phyloP scores from a whole-genome alignment of 2,113 vertebrate genomes.

The Taxidea taxus region DNA sequence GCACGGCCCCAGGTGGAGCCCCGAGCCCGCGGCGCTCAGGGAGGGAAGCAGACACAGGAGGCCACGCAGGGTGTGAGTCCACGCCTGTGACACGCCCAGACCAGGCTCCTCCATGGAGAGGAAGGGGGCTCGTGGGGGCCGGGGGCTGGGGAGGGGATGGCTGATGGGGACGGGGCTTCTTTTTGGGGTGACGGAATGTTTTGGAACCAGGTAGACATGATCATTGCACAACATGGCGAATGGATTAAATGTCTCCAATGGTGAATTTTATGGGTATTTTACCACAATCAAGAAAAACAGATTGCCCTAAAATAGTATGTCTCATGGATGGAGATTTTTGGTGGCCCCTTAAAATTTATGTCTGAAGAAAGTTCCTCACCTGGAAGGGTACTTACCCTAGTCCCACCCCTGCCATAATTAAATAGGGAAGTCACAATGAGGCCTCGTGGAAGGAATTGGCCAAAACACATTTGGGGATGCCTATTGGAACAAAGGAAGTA shows the following conservation, averaged over 20 bases:
- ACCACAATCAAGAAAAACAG: neutral
- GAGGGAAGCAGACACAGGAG: neutral
- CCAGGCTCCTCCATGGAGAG: neutral
- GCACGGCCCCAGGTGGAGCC: fast-evolving
- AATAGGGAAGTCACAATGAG: neutral
- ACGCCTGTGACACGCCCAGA: neutral
- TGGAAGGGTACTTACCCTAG: neutral
- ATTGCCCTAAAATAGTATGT: neutral
- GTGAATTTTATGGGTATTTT: neutral
- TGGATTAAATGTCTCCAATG: neutral
- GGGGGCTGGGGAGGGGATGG: neutral
- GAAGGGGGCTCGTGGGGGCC: fast-evolving
- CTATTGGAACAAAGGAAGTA: too few species aligned
- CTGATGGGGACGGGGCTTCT: neutral
- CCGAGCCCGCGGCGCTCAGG: too few species aligned
- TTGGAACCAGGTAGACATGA: neutral
- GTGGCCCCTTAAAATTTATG: neutral
- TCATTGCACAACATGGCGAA: neutral
- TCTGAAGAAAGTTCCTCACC: neutral
- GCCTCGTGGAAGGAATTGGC: neutral
- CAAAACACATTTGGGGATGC: neutral
- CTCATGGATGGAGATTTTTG: neutral
- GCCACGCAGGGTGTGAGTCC: neutral
- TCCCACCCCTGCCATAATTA: neutral
- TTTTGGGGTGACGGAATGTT: neutral